Evolutionary conservation across 2,888 invertebrate genomes (phyloP).

Genomic region (Parnassius smintheus): DNA sequence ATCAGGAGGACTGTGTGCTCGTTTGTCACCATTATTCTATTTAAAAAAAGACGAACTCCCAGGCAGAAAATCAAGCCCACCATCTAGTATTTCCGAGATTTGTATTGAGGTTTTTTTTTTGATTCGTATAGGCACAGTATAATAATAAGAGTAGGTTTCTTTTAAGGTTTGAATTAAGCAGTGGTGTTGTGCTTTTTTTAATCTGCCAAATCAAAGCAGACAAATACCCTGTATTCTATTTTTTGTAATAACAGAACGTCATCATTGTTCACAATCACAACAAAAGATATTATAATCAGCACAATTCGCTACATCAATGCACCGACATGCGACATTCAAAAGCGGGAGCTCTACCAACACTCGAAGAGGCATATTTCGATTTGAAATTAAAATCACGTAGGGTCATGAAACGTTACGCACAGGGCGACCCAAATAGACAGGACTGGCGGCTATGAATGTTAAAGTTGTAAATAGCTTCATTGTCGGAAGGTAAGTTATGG

Average conservation of each 20-base stretch:
- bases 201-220: not conserved
- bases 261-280: not conserved
- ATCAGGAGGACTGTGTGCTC: no score
- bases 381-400: constrained; percentile 18
- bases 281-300: not conserved
- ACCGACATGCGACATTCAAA: not conserved
- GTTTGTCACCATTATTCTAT: no score
- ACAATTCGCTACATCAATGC: not conserved
- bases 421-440: constrained; percentile 7
- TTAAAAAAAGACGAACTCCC: no score
- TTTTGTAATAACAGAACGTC: not conserved
- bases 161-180: no score
- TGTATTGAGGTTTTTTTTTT: no score
- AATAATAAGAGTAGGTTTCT: no score
- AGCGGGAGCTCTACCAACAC: not conserved
- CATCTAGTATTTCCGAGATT: no score
- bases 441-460: constrained; percentile 19
- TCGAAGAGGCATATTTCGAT: not conserved
- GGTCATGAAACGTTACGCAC: constrained; percentile 4
- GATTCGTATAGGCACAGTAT: no score
- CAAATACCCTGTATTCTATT: not conserved
- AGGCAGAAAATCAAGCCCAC: no score
- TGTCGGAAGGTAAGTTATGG: constrained; percentile 4
- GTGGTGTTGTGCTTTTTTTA: no score
- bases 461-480: constrained; percentile 6